phyloP scores from a whole-genome alignment of 1,140 invertebrate genomes.

The Scaptomyza montana region DNA sequence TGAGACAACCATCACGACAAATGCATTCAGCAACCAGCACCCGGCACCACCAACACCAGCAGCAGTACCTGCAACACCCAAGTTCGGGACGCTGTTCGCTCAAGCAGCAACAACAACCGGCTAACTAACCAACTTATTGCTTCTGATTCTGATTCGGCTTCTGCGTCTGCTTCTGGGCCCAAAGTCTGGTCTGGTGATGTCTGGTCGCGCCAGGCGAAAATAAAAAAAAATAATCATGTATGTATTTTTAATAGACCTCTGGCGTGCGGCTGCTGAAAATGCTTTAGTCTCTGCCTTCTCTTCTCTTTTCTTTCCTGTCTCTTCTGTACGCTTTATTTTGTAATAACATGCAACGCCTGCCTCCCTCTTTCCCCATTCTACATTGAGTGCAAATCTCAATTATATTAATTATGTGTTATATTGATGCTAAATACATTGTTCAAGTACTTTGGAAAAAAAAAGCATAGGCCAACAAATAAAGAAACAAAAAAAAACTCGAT shows the following conservation, averaged over 20 bases:
- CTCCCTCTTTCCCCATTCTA: background rate
- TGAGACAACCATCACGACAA: conserved; percentile 79
- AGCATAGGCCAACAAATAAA: background rate
- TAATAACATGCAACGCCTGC: conserved; percentile 44
- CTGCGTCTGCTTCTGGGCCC: conserved; percentile 30
- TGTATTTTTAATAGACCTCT: conserved; percentile 74
- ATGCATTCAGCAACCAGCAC: conserved; percentile 64
- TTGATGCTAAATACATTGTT: conserved; percentile 68
- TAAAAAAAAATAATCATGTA: conserved; percentile 17
- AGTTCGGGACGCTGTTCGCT: conserved; percentile 29
- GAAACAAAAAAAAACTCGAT: no score
- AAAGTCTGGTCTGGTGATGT: conserved; percentile 40
- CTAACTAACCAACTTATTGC: conserved; percentile 59
- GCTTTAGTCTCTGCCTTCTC: conserved; percentile 17
- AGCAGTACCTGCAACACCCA: conserved; percentile 52
- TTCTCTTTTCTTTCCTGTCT: background rate
- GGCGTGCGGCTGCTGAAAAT: conserved; percentile 32
- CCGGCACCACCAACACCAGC: conserved; percentile 32
- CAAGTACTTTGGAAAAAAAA: conserved; percentile 24
- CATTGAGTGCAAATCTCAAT: conserved; percentile 41
- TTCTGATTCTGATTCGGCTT: conserved; percentile 28
- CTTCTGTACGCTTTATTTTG: conserved; percentile 12
- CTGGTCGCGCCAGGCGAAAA: conserved; percentile 51
- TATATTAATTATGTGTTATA: conserved; percentile 77
- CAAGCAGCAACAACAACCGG: conserved; percentile 41